Conservation (phyloP, 1,140 invertebrate genomes). For the Drosophila sproati region DNA sequence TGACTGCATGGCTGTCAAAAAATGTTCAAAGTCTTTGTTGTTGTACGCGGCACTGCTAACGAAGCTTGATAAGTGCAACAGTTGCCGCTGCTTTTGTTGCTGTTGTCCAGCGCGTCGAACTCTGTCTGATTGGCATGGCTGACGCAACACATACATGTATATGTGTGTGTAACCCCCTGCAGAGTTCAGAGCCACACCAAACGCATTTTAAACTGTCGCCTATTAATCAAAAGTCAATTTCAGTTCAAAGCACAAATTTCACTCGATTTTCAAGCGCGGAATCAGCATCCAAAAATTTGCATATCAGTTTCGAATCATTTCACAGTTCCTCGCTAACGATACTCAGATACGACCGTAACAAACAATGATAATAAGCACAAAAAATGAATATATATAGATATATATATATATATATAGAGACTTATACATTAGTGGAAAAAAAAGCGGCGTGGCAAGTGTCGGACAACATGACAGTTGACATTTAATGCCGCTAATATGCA, state of each 20-base stretch:
- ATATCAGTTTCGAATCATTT: slow-evolving; percentile 51
- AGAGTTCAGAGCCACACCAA: not conserved
- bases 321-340: slow-evolving; percentile 32
- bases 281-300: slow-evolving; percentile 23
- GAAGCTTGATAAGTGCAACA: slow-evolving; percentile 31
- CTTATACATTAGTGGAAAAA: not conserved
- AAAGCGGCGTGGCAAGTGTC: slow-evolving; percentile 32
- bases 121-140: slow-evolving; percentile 19
- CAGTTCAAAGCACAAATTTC: slow-evolving; percentile 30
- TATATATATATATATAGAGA: not conserved
- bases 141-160: slow-evolving; percentile 13
- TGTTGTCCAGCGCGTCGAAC: not conserved
- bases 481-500: slow-evolving; percentile 48
- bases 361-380: slow-evolving; percentile 23
- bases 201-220: slow-evolving; percentile 32
- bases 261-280: slow-evolving; percentile 31
- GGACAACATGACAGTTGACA: slow-evolving; percentile 41
- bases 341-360: not conserved
- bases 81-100: not conserved
- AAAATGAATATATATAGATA: not conserved
- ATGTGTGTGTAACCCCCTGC: not conserved
- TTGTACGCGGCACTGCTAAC: slow-evolving; percentile 7
- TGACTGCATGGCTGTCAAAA: not conserved
- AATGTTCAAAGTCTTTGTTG: not conserved
- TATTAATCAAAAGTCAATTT: slow-evolving; percentile 40